Base-by-base conservation (phyloP, 2,888 invertebrate species). In the Coleophora deauratella region DNA sequence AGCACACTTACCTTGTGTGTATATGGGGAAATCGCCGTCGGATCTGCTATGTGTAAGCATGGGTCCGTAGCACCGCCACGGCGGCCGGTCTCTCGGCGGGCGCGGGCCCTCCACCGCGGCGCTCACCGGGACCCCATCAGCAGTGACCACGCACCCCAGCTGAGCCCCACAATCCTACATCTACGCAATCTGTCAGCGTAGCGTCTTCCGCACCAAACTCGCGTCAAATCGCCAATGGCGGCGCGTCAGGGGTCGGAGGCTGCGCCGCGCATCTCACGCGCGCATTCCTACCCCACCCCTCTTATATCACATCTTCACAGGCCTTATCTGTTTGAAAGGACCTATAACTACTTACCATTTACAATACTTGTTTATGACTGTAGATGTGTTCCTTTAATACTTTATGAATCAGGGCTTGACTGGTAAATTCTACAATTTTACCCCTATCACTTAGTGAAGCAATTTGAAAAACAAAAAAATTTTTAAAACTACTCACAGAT, bases 21-120 rank as follows among this genome's bases (percentile, higher is more conserved):
- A 93, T 77, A 93, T 90, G 64, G 93, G 93, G 82, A 93, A 93
- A 81, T 93, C 93, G 66, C 93, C 92, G 72, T 93, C 93, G 75
- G 93, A 93, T 81, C 92, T 91, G 73, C 93, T 93, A 86, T 93
- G 93, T 54, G 93, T 93, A 72, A 93, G 88, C 91, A 93, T 93
- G 72, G 90, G 89, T 75, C 89, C 90, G 75, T 88, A 89, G 72
- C 88, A 88, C 74, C 88, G 88, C 68, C 89, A 88, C 68, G 88
- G 77, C 76, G 84, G 78, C 59, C 72, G 78, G 62, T 80, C 79
- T 62, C 77, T 81, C 66, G 68, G 75, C 69, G 73, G 74, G 66
- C 86, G 87, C 66, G 74, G 82, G 72, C 86, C 82, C 76, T 84
- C 86, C 86, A 86, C 80, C 71, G 70, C 64, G 61, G 67, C 66